These are phyloP conservation scores for Petaurus breviceps DNA, from an alignment of 2,113 vertebrate species.

Conservation along the genomic window DNA sequence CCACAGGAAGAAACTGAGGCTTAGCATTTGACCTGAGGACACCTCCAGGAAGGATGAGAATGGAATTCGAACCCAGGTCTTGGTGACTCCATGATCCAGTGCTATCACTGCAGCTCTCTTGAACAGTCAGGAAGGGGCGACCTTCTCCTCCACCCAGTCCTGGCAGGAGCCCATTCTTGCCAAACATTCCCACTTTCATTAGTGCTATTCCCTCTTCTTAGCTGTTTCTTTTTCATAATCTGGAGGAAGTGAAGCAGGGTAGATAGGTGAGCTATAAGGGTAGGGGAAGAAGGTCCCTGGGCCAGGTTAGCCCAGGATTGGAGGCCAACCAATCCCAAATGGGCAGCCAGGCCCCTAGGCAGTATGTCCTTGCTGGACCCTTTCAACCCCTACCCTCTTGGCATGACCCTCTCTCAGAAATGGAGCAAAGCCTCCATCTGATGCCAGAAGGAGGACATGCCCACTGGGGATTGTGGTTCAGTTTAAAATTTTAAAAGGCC, in stretches of 20 bases:
- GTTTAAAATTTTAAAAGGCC: conserved; percentile 81
- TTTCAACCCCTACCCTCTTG: fast-evolving
- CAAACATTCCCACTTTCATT: background rate
- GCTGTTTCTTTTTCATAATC: background rate
- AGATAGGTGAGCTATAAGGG: background rate
- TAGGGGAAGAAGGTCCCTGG: background rate
- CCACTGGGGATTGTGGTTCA: conserved; percentile 81
- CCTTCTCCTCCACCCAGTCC: background rate
- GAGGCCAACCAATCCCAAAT: background rate
- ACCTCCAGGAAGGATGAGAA: background rate
- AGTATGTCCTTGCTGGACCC: background rate
- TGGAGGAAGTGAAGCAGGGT: background rate
- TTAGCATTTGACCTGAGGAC: background rate
- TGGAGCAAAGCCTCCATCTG: conserved; percentile 67
- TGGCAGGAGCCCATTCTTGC: background rate
- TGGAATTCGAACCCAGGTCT: background rate
- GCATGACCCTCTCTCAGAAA: conserved; percentile 10
- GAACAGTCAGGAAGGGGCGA: background rate
- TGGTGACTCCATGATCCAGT: background rate
- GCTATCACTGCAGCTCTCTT: background rate
- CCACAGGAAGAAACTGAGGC: background rate
- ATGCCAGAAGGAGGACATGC: conserved; percentile 82
- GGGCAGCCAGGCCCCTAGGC: background rate
- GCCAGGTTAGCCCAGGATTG: background rate
- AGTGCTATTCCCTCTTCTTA: background rate